Conservation (phyloP, 1,140 invertebrate genomes). For the Hestina assimilis region DNA sequence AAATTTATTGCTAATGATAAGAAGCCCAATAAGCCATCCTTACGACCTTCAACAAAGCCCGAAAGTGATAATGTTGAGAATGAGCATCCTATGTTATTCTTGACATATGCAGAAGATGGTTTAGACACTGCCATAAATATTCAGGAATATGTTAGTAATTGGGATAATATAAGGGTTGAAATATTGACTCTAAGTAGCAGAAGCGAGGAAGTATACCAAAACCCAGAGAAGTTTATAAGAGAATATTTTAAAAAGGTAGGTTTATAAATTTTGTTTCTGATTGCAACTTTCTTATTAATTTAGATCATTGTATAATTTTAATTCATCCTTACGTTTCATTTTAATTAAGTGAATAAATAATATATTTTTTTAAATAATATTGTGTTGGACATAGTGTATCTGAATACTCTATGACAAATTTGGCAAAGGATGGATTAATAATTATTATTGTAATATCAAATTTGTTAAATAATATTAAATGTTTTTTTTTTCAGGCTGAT, state of each 20-base stretch:
- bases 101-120: slow-evolving; percentile 73
- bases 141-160: slow-evolving; percentile 57
- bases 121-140: slow-evolving; percentile 65
- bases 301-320: too few relatives aligned
- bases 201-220: slow-evolving; percentile 66
- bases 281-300: too few relatives aligned
- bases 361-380: too few relatives aligned
- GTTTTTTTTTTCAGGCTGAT: slow-evolving; percentile 61
- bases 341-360: too few relatives aligned
- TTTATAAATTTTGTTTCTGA: background rate
- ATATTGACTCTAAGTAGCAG: slow-evolving; percentile 65
- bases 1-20: slow-evolving; percentile 50
- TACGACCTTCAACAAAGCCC: slow-evolving; percentile 38
- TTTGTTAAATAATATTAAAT: background rate
- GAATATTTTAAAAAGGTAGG: slow-evolving; percentile 74
- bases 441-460: slow-evolving; percentile 1
- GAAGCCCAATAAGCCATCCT: slow-evolving; percentile 44
- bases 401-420: too few relatives aligned
- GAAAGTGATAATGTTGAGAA: slow-evolving; percentile 41
- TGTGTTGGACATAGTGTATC: too few relatives aligned
- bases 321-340: too few relatives aligned
- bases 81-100: slow-evolving; percentile 58
- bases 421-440: too few relatives aligned
- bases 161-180: slow-evolving; percentile 50
- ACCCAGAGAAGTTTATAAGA: slow-evolving; percentile 72